Conservation (phyloP, 2,797 vertebrate genomes). For the Pteropus rufus region DNA sequence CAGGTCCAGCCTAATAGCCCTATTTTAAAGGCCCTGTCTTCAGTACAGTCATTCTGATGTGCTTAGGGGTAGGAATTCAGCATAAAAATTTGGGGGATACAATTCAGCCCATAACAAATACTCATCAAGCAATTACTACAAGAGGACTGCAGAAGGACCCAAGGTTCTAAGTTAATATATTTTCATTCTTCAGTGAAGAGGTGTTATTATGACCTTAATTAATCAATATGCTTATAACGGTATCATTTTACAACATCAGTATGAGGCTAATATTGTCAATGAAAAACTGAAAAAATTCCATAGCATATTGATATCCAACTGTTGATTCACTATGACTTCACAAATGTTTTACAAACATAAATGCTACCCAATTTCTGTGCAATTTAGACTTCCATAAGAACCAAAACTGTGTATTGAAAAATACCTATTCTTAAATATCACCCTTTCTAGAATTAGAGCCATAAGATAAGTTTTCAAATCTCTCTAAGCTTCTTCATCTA, state of each 20-base stretch:
- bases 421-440: neutral
- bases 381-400: neutral
- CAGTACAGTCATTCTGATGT: neutral
- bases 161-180: neutral
- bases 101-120: neutral
- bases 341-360: neutral
- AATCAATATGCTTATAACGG: neutral
- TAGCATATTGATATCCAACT: neutral
- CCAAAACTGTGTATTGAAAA: neutral
- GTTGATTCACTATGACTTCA: neutral
- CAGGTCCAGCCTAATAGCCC: neutral
- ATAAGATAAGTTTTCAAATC: neutral
- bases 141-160: neutral
- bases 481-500: neutral
- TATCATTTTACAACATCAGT: neutral
- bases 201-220: neutral
- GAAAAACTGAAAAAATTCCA: neutral
- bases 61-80: neutral
- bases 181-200: neutral
- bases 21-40: neutral
- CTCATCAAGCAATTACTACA: neutral
- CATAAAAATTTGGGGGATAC: neutral
- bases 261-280: neutral
- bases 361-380: neutral
- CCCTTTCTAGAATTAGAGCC: rapidly evolving